Percentiles rank a stretch among this genome's conserved stretches.
These are phyloP conservation scores for Hexactinellida sp. DNA, from an alignment of 37 sponge, comb jelly and placozoan genomes.

Conservation along the genomic window DNA sequence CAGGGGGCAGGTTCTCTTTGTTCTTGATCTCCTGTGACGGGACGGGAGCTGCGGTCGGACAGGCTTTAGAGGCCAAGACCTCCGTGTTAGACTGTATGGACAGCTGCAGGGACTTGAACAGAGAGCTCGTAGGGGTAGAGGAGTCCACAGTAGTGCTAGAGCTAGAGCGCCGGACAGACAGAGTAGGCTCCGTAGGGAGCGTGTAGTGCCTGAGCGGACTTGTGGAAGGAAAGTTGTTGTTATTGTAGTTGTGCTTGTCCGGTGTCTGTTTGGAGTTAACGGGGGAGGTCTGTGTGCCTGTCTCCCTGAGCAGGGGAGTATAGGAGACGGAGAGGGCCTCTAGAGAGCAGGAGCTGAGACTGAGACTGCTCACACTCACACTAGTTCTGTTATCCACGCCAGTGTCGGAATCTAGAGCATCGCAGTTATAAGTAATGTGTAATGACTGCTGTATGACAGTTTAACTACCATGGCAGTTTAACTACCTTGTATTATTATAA, in stretches of 20 bases:
- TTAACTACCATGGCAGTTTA: no score
- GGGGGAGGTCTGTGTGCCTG: neutral
- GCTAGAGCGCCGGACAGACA: neutral
- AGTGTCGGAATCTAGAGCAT: neutral
- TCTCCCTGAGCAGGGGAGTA: neutral
- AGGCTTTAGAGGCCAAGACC: no score
- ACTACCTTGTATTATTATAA: no score
- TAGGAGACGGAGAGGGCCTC: neutral
- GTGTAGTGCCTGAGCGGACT: constrained; percentile 1
- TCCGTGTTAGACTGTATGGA: neutral
- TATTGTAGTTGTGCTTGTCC: neutral
- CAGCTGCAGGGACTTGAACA: neutral
- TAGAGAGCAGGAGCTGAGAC: neutral
- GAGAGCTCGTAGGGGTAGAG: neutral
- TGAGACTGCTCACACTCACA: neutral
- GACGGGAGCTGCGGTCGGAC: neutral
- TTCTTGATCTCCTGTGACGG: neutral
- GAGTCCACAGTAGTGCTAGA: neutral
- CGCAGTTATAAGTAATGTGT: no score
- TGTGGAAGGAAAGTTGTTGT: neutral
- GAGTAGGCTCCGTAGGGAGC: neutral
- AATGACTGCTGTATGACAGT: no score
- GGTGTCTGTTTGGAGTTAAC: neutral
- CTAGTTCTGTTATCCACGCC: neutral
- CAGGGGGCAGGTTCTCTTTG: neutral